These are phyloP conservation scores for Saturnia pavonia DNA, from an alignment of 2,888 invertebrate species.

Conservation along the genomic window DNA sequence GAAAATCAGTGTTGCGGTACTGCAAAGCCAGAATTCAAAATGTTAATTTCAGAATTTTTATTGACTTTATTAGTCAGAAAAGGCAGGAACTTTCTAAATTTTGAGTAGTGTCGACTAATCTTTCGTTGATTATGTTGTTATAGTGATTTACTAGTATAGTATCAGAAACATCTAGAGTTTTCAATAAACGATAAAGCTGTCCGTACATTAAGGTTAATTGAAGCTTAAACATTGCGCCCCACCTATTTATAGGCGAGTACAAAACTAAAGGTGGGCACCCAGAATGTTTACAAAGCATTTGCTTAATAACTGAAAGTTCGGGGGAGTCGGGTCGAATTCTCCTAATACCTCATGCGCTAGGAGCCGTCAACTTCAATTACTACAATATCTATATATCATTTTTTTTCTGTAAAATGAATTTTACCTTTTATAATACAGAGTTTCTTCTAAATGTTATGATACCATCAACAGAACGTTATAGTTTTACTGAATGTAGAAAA, in stretches of 20 bases:
- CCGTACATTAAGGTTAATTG: constrained; percentile 59
- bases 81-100: too few species aligned
- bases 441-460: too few species aligned
- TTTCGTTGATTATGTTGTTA: not conserved
- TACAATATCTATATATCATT: not conserved
- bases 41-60: too few species aligned
- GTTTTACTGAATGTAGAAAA: too few species aligned
- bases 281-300: constrained; percentile 81
- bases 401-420: not conserved
- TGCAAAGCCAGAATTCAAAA: too few species aligned
- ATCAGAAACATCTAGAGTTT: constrained; percentile 31
- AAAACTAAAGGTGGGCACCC: constrained; percentile 75
- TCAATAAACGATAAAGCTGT: constrained; percentile 39
- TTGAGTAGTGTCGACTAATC: not conserved
- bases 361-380: constrained; percentile 9
- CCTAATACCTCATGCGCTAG: constrained; percentile 62
- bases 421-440: not conserved
- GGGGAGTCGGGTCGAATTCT: constrained; percentile 75
- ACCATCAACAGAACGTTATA: too few species aligned
- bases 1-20: too few species aligned
- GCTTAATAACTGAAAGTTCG: constrained; percentile 80
- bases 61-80: too few species aligned
- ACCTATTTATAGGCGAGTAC: constrained; percentile 67
- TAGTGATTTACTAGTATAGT: not conserved
- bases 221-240: constrained; percentile 68